Evolutionary conservation across 2,888 invertebrate genomes (phyloP).

Genomic region (Dryobota labecula): DNA sequence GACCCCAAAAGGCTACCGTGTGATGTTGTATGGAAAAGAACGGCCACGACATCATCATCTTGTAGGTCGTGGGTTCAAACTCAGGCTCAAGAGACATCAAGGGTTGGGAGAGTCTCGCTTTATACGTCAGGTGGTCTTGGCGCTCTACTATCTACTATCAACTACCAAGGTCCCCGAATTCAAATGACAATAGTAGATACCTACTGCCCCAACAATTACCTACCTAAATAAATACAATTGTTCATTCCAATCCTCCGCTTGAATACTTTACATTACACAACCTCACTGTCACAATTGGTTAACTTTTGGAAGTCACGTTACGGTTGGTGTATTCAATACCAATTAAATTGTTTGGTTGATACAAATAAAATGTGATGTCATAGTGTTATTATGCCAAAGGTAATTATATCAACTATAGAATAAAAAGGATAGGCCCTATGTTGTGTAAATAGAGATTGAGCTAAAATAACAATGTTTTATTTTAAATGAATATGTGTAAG

Average conservation of each 20-base stretch:
- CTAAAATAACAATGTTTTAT: not conserved
- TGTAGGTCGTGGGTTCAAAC: too few relatives aligned
- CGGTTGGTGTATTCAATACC: constrained; percentile 42
- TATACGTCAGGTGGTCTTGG: too few relatives aligned
- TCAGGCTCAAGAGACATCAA: too few relatives aligned
- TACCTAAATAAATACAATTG: constrained; percentile 42
- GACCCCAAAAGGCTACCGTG: too few relatives aligned
- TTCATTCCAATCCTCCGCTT: constrained; percentile 36
- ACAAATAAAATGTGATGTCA: constrained; percentile 32
- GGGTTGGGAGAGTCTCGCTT: too few relatives aligned
- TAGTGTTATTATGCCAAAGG: not conserved
- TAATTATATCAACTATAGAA: constrained; percentile 26
- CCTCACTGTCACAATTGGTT: constrained; percentile 49
- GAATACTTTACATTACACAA: constrained; percentile 16
- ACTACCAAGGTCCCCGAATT: not conserved
- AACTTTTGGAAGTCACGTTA: constrained; percentile 28
- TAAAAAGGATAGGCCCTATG: constrained; percentile 9
- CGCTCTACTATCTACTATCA: too few relatives aligned
- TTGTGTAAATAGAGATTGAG: not conserved
- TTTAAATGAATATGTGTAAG: too few relatives aligned
- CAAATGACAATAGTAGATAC: not conserved
- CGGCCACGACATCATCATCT: too few relatives aligned
- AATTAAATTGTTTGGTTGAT: constrained; percentile 43
- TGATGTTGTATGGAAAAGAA: too few relatives aligned
- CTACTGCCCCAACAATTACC: constrained; percentile 29